phyloP scores from a whole-genome alignment of 2,113 vertebrate genomes.

The Sapayoa aenigma region DNA sequence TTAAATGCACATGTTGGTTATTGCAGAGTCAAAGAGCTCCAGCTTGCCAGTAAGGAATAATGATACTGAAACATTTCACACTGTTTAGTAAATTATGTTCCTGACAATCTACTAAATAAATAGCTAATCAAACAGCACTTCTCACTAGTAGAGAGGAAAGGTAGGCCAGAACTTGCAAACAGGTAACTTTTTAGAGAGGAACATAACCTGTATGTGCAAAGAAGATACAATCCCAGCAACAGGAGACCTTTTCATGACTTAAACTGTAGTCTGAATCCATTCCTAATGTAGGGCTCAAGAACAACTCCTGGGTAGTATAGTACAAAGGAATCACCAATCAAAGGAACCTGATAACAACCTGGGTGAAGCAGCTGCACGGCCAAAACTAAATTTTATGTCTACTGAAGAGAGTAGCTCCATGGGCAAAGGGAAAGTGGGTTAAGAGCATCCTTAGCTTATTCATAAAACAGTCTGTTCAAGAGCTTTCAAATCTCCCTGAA shows the following conservation, averaged over 20 bases:
- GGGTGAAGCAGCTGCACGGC: accelerated
- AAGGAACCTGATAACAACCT: not conserved
- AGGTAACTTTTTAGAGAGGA: not conserved
- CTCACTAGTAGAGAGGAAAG: not conserved
- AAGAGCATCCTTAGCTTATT: not conserved
- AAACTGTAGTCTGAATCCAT: not conserved
- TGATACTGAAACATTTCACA: not conserved
- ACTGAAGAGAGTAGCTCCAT: not conserved
- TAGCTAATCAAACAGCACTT: not conserved
- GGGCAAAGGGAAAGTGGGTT: not conserved
- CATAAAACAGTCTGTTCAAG: not conserved
- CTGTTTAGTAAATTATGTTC: not conserved
- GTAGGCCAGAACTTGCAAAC: not conserved
- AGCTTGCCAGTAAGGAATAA: not conserved
- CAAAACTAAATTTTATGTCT: not conserved
- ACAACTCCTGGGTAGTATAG: not conserved
- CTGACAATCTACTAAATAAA: not conserved
- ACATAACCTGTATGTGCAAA: not conserved
- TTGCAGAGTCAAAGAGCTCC: not conserved
- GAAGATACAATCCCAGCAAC: not conserved
- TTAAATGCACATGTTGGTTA: not conserved
- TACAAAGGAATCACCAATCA: not conserved
- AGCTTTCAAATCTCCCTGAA: not conserved
- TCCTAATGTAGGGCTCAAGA: not conserved
- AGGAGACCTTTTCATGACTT: not conserved